phyloP scores from a whole-genome alignment of 1,140 invertebrate species.

The Scaptomyza graminum region DNA sequence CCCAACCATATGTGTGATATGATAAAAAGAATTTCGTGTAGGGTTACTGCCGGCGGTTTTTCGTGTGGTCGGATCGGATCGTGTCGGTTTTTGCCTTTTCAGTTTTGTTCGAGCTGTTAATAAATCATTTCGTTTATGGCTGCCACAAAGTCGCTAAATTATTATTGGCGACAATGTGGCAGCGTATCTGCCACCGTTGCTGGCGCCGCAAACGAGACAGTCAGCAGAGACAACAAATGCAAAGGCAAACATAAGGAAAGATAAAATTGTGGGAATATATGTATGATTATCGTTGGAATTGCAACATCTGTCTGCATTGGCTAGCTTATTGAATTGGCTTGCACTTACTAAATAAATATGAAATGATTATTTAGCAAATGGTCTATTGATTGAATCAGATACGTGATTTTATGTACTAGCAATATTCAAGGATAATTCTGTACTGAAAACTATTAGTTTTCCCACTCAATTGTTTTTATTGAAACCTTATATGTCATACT shows the following conservation, averaged over 20 bases:
- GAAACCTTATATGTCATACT: background rate
- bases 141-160: conserved; percentile 29
- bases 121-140: conserved; percentile 54
- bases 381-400: too few relatives aligned
- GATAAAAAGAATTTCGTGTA: conserved; percentile 8
- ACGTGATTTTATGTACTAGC: too few relatives aligned
- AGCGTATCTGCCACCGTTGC: conserved; percentile 13
- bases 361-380: background rate
- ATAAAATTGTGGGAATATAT: conserved; percentile 12
- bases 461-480: background rate
- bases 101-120: conserved; percentile 23
- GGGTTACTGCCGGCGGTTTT: conserved; percentile 1
- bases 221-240: conserved; percentile 1
- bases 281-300: conserved; percentile 4
- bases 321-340: too few relatives aligned
- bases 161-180: conserved; percentile 45
- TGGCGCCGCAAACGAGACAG: conserved; percentile 9
- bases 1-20: conserved; percentile 20
- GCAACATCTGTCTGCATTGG: conserved; percentile 13
- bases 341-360: background rate
- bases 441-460: too few relatives aligned
- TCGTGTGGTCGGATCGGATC: conserved; percentile 22
- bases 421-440: too few relatives aligned
- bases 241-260: conserved; percentile 6
- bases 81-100: conserved; percentile 1